A percentile compares a stretch with the other conserved stretches of the same genome.
Conservation (phyloP, 1,140 invertebrate species). For the Lerema accius region DNA sequence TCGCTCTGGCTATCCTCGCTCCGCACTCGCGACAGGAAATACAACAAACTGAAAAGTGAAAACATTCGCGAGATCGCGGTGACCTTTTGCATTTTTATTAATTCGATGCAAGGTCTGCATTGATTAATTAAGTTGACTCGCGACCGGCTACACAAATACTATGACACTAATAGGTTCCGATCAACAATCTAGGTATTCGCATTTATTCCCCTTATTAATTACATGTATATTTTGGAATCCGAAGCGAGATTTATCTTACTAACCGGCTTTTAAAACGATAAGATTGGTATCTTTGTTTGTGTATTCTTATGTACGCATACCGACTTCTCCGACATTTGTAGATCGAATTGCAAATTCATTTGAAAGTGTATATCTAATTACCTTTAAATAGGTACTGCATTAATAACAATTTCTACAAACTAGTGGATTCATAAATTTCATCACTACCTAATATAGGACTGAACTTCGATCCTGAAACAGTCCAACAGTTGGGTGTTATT, state of each 20-base stretch:
- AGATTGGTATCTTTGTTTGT: too few relatives aligned
- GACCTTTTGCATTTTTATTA: conserved; percentile 16
- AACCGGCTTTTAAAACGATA: not conserved
- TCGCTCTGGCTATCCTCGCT: not conserved
- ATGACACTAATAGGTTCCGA: not conserved
- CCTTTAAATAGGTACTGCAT: too few relatives aligned
- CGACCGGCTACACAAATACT: not conserved
- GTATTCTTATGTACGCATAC: too few relatives aligned
- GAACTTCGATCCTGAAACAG: too few relatives aligned
- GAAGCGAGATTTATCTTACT: not conserved
- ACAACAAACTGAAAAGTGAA: conserved; percentile 9
- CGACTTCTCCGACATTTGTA: too few relatives aligned
- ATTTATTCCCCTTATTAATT: not conserved
- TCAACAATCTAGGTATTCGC: not conserved
- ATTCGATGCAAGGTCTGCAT: not conserved
- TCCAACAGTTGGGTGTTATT: too few relatives aligned
- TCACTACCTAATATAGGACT: too few relatives aligned
- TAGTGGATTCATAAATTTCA: too few relatives aligned
- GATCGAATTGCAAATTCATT: too few relatives aligned
- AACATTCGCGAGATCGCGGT: conserved; percentile 1
- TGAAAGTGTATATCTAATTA: too few relatives aligned
- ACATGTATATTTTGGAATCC: not conserved
- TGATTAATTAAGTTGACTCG: conserved; percentile 5
- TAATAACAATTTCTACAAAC: too few relatives aligned
- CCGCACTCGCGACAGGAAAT: conserved; percentile 13